A percentile compares a stretch with the other conserved stretches of the same genome.
Evolutionary conservation across 2,888 invertebrate genomes (phyloP).

Genomic region (Miltochrista miniata): DNA sequence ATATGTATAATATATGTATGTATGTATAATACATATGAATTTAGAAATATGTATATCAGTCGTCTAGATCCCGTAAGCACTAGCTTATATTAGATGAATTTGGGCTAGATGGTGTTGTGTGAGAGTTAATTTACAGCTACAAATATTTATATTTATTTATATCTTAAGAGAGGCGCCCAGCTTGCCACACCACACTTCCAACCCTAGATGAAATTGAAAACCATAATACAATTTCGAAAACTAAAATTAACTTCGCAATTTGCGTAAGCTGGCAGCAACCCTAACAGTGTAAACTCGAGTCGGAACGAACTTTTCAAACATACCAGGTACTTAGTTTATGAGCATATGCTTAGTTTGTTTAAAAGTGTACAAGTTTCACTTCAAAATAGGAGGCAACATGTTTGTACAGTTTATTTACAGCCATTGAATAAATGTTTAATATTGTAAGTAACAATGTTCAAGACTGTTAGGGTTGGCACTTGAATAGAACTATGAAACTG

Average conservation of each 20-base stretch:
- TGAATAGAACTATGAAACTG: conserved; percentile 21
- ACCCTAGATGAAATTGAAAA: not conserved
- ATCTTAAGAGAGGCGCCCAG: too few relatives aligned
- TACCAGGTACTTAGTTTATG: conserved; percentile 27
- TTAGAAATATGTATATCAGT: too few relatives aligned
- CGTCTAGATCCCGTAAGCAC: too few relatives aligned
- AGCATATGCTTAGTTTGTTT: conserved; percentile 36
- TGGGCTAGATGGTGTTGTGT: too few relatives aligned
- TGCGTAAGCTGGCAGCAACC: conserved; percentile 14
- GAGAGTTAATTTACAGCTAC: too few relatives aligned
- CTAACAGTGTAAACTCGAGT: conserved; percentile 22
- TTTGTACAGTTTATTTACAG: conserved; percentile 32
- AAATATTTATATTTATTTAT: too few relatives aligned
- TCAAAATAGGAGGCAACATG: conserved; percentile 30
- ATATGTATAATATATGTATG: too few relatives aligned
- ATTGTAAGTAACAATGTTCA: conserved; percentile 22
- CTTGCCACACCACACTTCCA: not conserved
- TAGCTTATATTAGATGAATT: too few relatives aligned
- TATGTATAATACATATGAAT: too few relatives aligned
- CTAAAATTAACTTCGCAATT: not conserved
- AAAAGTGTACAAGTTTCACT: conserved; percentile 39
- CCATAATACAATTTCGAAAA: not conserved
- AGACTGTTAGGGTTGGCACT: conserved; percentile 27
- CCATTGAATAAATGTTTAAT: conserved; percentile 37
- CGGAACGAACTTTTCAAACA: conserved; percentile 26